phyloP scores from a whole-genome alignment of 1,140 invertebrate species.

The Lithobius niger region DNA sequence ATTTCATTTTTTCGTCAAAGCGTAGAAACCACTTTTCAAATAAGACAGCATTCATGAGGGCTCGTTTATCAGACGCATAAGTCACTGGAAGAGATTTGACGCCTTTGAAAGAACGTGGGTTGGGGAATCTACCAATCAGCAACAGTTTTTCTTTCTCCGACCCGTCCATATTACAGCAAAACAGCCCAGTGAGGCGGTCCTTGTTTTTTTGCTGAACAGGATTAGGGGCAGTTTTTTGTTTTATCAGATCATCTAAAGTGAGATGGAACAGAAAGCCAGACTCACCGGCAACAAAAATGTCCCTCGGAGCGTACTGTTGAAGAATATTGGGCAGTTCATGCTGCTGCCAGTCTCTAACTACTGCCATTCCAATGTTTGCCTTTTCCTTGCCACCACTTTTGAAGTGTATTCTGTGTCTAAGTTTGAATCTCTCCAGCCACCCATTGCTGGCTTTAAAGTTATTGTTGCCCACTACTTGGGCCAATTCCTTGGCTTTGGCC shows the following conservation, averaged over 20 bases:
- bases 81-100: conserved; percentile 2
- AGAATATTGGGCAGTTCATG: conserved; percentile 15
- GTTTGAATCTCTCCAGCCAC: conserved; percentile 19
- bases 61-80: conserved; percentile 1
- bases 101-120: conserved; percentile 1
- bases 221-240: conserved; percentile 16
- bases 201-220: conserved; percentile 18
- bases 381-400: conserved; percentile 9
- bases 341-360: conserved; percentile 1
- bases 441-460: conserved; percentile 24
- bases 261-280: conserved; percentile 24
- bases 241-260: conserved; percentile 15
- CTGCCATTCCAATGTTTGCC: conserved; percentile 1
- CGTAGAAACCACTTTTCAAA: conserved; percentile 2
- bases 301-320: conserved; percentile 17
- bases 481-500: conserved; percentile 18
- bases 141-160: conserved; percentile 20
- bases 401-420: conserved; percentile 15
- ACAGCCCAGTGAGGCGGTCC: conserved; percentile 21
- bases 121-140: background rate
- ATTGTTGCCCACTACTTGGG: conserved; percentile 14
- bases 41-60: conserved; percentile 1
- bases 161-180: conserved; percentile 23
- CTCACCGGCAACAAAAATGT: conserved; percentile 27
- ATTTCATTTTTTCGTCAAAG: conserved; percentile 6